Percentiles rank a stretch among this genome's conserved stretches.
These are phyloP conservation scores for Limnephilus marmoratus DNA, from an alignment of 2,888 invertebrate genomes.

Conservation along the genomic window DNA sequence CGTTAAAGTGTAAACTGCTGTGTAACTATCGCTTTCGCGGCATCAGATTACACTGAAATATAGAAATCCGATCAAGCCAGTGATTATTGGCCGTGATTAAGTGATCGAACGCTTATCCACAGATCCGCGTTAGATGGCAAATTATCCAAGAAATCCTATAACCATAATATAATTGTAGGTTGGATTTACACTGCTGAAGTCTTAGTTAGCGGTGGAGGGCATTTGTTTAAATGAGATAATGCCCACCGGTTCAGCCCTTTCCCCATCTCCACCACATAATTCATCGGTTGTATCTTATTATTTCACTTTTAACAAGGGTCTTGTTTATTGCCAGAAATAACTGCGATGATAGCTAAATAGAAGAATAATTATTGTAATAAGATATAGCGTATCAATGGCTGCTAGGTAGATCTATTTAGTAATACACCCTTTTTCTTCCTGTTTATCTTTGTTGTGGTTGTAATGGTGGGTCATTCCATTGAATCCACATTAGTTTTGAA, in stretches of 20 bases:
- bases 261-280: conserved; percentile 27
- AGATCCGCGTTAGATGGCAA: conserved; percentile 15
- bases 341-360: not conserved
- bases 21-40: not conserved
- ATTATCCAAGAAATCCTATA: conserved; percentile 10
- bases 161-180: conserved; percentile 16
- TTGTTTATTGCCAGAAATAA: not conserved
- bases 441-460: not conserved
- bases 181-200: not conserved
- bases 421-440: not conserved
- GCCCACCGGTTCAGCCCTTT: conserved; percentile 25
- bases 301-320: not conserved
- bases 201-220: conserved; percentile 26
- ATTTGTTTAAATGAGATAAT: conserved; percentile 24
- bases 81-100: conserved; percentile 38
- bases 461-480: not conserved
- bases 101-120: conserved; percentile 38
- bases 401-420: not conserved
- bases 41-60: conserved; percentile 16
- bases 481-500: not conserved
- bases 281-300: not conserved
- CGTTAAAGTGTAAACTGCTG: not conserved
- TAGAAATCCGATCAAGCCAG: conserved; percentile 8
- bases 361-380: not conserved
- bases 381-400: not conserved